These are phyloP conservation scores for Holothuria glaberrima DNA, from an alignment of 35 echinoderm and acorn worm species.

Conservation along the genomic window DNA sequence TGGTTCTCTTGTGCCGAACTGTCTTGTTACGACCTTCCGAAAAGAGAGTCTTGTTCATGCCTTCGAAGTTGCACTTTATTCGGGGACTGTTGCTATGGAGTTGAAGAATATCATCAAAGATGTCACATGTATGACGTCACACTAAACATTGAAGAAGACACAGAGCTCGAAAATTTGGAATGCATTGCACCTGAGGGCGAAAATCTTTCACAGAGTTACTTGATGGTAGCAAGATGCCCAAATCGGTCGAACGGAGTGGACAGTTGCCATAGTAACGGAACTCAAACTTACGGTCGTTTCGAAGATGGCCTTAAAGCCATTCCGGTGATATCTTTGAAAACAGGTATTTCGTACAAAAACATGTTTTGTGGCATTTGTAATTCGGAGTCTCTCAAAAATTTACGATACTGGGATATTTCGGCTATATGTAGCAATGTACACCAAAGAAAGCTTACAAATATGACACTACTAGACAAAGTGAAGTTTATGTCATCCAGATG, in stretches of 20 bases:
- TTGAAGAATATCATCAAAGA: not conserved
- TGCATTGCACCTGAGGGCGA: not conserved
- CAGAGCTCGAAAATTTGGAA: not conserved
- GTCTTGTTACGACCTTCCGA: not conserved
- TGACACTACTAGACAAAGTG: not conserved
- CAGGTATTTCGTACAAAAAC: constrained; percentile 10
- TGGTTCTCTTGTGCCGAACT: not conserved
- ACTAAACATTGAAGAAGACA: no score
- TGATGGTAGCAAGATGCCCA: constrained; percentile 16
- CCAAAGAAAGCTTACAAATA: not conserved
- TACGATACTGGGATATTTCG: not conserved
- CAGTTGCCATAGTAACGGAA: not conserved
- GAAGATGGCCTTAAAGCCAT: constrained; percentile 10
- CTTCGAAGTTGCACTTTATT: not conserved
- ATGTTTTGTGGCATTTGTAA: constrained; percentile 42
- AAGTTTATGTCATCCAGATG: not conserved
- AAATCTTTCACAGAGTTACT: not conserved
- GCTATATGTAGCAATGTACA: not conserved
- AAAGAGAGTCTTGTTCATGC: constrained; percentile 5
- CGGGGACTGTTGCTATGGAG: constrained; percentile 20
- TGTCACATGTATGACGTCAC: not conserved
- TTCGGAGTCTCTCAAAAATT: not conserved
- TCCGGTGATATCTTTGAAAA: not conserved
- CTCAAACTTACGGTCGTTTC: not conserved
- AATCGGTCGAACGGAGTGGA: not conserved